Evolutionary conservation across 1,140 invertebrate genomes (phyloP).

Genomic region (Apis mellifera): DNA sequence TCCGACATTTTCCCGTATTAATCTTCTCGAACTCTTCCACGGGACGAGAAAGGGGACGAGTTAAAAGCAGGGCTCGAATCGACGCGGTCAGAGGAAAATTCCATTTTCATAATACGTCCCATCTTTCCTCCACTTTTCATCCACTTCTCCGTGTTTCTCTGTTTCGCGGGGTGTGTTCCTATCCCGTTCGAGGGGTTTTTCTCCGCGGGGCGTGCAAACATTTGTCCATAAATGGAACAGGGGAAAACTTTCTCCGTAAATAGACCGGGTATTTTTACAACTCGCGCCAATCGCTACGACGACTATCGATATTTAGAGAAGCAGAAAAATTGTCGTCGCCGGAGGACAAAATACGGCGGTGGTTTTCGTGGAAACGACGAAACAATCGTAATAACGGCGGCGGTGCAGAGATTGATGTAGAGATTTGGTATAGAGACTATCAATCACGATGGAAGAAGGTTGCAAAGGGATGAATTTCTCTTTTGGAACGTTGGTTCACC

Average conservation of each 20-base stretch:
- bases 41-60: neutral
- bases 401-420: neutral
- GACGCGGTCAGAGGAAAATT: conserved; percentile 22
- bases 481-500: conserved; percentile 18
- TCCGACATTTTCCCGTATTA: conserved; percentile 14
- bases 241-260: conserved; percentile 22
- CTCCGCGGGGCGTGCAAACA: conserved; percentile 23
- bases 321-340: neutral
- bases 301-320: conserved; percentile 5
- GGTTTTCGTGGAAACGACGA: neutral
- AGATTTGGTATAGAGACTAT: conserved; percentile 11
- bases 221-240: conserved; percentile 27
- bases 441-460: conserved; percentile 50
- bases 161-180: neutral
- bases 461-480: conserved; percentile 6
- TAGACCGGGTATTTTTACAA: conserved; percentile 34
- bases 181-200: neutral
- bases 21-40: conserved; percentile 7
- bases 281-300: conserved; percentile 28
- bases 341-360: neutral
- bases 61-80: conserved; percentile 13
- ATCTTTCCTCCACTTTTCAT: no score
- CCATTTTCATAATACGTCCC: conserved; percentile 44
- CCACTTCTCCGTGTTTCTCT: conserved; percentile 1
- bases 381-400: conserved; percentile 10